A percentile compares a stretch with the other conserved stretches of the same genome.
These are phyloP conservation scores for Gibbula magus DNA, from an alignment of 2,888 invertebrate species.

Conservation along the genomic window DNA sequence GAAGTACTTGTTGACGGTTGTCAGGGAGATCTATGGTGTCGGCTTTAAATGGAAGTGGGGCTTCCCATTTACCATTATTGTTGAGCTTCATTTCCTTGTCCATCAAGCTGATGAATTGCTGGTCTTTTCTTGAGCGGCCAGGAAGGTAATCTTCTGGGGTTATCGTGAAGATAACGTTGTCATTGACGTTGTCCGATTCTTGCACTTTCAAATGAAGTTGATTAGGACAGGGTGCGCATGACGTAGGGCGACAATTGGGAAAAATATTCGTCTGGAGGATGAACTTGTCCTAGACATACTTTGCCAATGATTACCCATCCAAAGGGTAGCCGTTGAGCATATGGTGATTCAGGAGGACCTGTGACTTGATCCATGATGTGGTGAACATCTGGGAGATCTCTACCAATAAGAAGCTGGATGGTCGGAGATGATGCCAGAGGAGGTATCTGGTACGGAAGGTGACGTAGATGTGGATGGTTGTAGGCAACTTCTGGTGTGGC, in stretches of 20 bases:
- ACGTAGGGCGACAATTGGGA: constrained; percentile 2
- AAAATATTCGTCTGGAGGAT: constrained; percentile 22
- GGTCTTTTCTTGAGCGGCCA: constrained; percentile 36
- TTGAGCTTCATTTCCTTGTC: constrained; percentile 19
- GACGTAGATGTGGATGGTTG: constrained; percentile 22
- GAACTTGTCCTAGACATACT: constrained; percentile 38
- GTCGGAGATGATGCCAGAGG: constrained; percentile 9
- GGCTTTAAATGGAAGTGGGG: constrained; percentile 35
- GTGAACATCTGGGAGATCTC: constrained; percentile 39
- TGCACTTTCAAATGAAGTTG: background rate
- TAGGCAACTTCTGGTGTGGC: constrained; percentile 37
- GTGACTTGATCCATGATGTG: constrained; percentile 39
- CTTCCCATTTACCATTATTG: constrained; percentile 28
- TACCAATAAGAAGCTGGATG: constrained; percentile 35
- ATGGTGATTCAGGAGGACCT: constrained; percentile 32
- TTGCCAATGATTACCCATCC: constrained; percentile 43
- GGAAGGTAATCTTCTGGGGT: constrained; percentile 34
- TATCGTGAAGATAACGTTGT: constrained; percentile 8
- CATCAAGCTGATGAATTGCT: constrained; percentile 35
- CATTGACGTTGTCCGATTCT: background rate
- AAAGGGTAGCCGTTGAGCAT: constrained; percentile 31
- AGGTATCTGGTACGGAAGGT: constrained; percentile 27
- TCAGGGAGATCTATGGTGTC: constrained; percentile 25
- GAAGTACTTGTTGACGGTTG: constrained; percentile 32
- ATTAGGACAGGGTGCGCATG: constrained; percentile 25